Percentiles rank a stretch among this genome's conserved stretches.
Conservation (phyloP, 2,797 vertebrate species). For the Masticophis lateralis region DNA sequence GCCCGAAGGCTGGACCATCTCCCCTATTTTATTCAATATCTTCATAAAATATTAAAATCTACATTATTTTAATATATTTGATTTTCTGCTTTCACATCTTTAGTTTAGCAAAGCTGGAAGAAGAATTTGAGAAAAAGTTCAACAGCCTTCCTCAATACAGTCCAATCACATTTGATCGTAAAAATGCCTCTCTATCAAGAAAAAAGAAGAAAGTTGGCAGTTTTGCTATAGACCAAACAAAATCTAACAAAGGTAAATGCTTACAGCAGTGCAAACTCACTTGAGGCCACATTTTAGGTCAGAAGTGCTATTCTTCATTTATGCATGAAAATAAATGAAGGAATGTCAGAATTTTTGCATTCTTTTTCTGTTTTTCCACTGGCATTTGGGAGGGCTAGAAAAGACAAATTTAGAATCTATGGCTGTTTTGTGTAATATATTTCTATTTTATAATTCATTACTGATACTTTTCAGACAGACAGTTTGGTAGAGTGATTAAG, state of each 20-base stretch:
- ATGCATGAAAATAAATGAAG: background rate
- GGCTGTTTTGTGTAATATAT: background rate
- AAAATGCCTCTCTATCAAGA: constrained; percentile 78
- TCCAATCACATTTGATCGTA: constrained; percentile 95
- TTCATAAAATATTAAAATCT: constrained; percentile 11
- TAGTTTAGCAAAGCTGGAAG: constrained; percentile 93
- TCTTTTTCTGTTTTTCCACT: background rate
- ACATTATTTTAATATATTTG: constrained; percentile 34
- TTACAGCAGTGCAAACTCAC: background rate
- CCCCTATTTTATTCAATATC: background rate
- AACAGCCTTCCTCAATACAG: constrained; percentile 97
- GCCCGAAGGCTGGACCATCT: background rate
- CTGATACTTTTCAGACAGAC: background rate
- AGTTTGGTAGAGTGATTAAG: background rate
- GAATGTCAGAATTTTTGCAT: background rate
- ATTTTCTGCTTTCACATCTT: constrained; percentile 39
- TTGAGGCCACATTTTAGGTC: background rate
- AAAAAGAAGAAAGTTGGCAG: constrained; percentile 88
- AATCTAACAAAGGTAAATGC: constrained; percentile 85
- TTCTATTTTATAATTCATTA: background rate
- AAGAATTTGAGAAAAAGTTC: constrained; percentile 99
- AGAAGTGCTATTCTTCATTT: background rate
- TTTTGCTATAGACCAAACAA: constrained; percentile 76
- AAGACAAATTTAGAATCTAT: background rate
- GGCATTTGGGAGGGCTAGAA: background rate